phyloP scores from a whole-genome alignment of 2,888 invertebrate species.

The Harpalus rufipes region DNA sequence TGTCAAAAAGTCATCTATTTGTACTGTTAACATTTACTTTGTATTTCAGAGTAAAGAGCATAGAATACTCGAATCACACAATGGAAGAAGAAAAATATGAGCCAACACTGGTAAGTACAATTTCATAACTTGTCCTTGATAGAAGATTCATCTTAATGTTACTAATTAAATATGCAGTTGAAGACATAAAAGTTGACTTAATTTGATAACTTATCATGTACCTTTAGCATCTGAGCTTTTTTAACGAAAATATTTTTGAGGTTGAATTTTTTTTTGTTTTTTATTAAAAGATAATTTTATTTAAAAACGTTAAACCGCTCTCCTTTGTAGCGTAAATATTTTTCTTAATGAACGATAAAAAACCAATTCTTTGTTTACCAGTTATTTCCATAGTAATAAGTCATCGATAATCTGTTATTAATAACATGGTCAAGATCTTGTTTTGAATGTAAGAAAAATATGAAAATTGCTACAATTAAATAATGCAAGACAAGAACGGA shows the following conservation, averaged over 20 bases:
- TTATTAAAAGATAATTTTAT: neutral
- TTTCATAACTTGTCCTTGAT: constrained; percentile 31
- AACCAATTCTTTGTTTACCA: neutral
- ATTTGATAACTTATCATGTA: constrained; percentile 27
- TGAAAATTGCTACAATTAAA: constrained; percentile 7
- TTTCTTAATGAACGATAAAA: neutral
- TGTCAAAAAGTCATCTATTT: neutral
- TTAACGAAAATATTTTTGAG: neutral
- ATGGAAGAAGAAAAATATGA: neutral
- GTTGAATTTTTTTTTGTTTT: neutral
- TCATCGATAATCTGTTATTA: neutral
- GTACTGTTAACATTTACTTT: neutral
- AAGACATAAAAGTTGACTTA: constrained; percentile 35
- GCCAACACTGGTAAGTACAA: constrained; percentile 23
- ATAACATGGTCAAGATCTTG: neutral
- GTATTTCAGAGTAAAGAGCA: constrained; percentile 9
- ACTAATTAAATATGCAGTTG: constrained; percentile 35
- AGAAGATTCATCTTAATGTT: constrained; percentile 8
- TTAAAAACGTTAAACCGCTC: neutral
- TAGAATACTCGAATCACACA: constrained; percentile 7
- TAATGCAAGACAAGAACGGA: constrained; percentile 4
- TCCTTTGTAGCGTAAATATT: neutral
- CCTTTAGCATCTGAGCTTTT: constrained; percentile 22
- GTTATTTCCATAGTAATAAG: neutral
- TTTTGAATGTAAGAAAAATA: constrained; percentile 1